Conservation (phyloP, 2,113 vertebrate genomes). For the Spermophilus dauricus region DNA sequence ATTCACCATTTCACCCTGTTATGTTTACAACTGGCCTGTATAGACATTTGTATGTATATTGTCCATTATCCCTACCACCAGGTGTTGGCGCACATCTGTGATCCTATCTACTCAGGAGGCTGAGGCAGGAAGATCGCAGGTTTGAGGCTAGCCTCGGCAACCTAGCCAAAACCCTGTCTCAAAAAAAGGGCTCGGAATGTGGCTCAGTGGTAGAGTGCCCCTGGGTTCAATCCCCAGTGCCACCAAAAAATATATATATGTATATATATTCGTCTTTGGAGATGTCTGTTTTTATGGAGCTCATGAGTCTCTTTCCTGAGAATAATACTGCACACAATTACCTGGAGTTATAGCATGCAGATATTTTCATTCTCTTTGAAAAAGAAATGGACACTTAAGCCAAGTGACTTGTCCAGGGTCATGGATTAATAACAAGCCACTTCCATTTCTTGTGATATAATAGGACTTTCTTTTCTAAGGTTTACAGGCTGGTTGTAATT, state of each 20-base stretch:
- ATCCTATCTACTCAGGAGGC: background rate
- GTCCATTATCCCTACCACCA: background rate
- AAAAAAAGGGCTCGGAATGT: background rate
- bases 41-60: constrained; percentile 9
- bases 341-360: background rate
- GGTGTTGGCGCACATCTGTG: background rate
- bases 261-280: background rate
- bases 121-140: background rate
- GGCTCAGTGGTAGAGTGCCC: background rate
- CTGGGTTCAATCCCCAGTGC: background rate
- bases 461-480: background rate
- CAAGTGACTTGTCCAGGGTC: background rate
- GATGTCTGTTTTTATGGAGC: background rate
- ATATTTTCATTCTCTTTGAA: background rate
- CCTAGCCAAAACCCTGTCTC: background rate
- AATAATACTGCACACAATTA: background rate
- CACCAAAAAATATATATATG: too few relatives aligned
- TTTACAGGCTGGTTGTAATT: constrained; percentile 74
- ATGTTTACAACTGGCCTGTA: constrained; percentile 74
- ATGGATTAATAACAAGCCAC: background rate
- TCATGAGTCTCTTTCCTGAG: background rate
- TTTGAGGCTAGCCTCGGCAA: background rate
- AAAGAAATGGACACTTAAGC: background rate
- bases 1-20: constrained; percentile 38
- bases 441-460: background rate